Evolutionary conservation across 2,797 vertebrate genomes (phyloP).

Genomic region (Pipistrellus kuhlii): DNA sequence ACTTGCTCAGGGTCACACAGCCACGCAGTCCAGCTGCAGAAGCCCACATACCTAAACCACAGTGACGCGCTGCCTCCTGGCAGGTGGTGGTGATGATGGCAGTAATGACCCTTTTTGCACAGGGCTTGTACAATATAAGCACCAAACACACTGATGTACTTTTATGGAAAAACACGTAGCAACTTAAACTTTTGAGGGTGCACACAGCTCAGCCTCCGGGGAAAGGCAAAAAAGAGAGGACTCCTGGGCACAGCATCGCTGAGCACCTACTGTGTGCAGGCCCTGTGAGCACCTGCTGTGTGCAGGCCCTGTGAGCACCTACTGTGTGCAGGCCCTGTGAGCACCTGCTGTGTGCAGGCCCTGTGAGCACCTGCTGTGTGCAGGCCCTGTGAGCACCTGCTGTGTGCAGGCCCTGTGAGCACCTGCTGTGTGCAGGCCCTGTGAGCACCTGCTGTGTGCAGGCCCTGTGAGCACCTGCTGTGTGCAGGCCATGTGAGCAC

Average conservation of each 20-base stretch:
- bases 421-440: background rate
- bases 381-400: background rate
- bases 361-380: no score
- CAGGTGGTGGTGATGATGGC: background rate
- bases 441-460: background rate
- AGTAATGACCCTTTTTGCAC: background rate
- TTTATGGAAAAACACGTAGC: background rate
- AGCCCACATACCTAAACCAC: background rate
- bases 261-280: background rate
- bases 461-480: background rate
- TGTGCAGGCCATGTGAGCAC: background rate
- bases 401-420: background rate
- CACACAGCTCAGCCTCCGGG: background rate
- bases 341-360: background rate
- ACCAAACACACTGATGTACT: no score
- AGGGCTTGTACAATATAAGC: background rate
- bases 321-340: no score
- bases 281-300: background rate
- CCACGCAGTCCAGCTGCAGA: background rate
- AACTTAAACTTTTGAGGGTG: background rate
- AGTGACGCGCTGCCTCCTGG: background rate
- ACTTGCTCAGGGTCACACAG: slow-evolving; percentile 39
- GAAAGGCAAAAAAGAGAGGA: background rate
- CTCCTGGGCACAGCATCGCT: background rate
- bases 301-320: background rate